Evolutionary conservation across 2,797 vertebrate genomes (phyloP).

Genomic region (Xenops minutus): DNA sequence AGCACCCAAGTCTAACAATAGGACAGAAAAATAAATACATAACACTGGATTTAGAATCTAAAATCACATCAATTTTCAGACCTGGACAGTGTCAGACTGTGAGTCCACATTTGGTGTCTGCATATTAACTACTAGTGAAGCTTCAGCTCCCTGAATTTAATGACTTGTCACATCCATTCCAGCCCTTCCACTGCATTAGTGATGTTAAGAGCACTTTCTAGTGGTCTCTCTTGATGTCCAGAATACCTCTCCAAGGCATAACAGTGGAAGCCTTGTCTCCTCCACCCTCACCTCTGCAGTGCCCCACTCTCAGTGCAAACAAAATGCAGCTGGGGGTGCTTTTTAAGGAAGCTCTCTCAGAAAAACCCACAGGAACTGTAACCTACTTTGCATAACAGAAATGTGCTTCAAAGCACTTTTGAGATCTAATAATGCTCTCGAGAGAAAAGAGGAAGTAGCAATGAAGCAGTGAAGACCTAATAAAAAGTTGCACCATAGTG

Average conservation of each 20-base stretch:
- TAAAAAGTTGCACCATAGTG: neutral
- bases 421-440: neutral
- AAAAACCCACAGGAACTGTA: neutral
- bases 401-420: neutral
- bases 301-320: neutral
- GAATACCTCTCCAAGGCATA: neutral
- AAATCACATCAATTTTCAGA: neutral
- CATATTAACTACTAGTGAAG: neutral
- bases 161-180: neutral
- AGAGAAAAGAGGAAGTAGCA: neutral
- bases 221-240: neutral
- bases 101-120: neutral
- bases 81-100: neutral
- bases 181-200: neutral
- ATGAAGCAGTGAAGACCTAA: neutral
- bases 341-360: neutral
- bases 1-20: neutral
- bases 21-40: neutral
- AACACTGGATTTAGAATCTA: neutral
- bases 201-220: neutral
- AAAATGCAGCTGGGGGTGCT: neutral
- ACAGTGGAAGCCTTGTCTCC: neutral
- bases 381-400: conserved; percentile 32
- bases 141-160: neutral
- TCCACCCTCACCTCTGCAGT: neutral